Base-by-base conservation (phyloP, 2,888 invertebrate species). In the Adineta ricciae region DNA sequence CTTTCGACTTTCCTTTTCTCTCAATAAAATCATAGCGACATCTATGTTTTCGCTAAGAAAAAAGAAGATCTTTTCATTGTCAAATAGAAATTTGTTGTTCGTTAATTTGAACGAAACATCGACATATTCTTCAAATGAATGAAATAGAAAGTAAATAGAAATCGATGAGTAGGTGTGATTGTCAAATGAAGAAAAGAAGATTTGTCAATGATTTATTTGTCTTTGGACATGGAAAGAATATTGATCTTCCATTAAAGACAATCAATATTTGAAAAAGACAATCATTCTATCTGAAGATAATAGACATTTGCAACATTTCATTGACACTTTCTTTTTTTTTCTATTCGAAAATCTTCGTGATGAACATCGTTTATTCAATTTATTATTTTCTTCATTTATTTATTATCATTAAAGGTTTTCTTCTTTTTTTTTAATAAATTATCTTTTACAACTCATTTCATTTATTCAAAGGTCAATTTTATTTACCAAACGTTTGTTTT, bases 211-310 rank as follows among this genome's bases (percentile, higher is more conserved):
- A 19, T 64, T 7, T 64, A 64, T 64, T 64, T 64, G 64, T 64
- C 64, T 32, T 32, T 36, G 19, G 5, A 64, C 19, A 64, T 64
- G 64, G 16, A 64, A 64, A 32, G 64, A 64, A 41, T 78, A 41
- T 78, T 78, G 78, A 78, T 78, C 78, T 78, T 78, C 41, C 21
- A 78, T 78, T 78, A 78, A 41, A 78, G 38, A 78, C 78, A 41
- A 78, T 24, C n/a, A 78, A 78, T 78, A 78, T 78, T 78, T 38
- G 41, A 24, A 78, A 24, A 27, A 64, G 14, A 32, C 4, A 32
- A 16, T 32, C 24, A 41, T 14, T 41, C 41, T 41, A 21, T 41
- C 19, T 38, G 38, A 3, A 78, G n/a, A 78, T 41, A 41, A 78
- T 1, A 41, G 38, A n/a, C 41, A 38, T 41, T 24, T 36, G 8